Conservation (phyloP, 2,797 vertebrate species). For the Arctocebus calabarensis region DNA sequence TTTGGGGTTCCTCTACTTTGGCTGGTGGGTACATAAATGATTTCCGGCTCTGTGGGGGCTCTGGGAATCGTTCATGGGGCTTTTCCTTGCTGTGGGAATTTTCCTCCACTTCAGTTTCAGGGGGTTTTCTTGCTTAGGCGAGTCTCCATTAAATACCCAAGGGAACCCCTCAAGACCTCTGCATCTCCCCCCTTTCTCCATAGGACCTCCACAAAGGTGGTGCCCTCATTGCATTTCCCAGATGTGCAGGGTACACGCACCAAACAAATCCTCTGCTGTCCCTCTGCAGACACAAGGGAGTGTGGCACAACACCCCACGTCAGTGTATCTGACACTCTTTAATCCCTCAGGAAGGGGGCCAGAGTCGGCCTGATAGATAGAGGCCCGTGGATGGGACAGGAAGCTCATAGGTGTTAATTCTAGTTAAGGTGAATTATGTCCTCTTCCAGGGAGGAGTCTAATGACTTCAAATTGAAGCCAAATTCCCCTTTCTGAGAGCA, state of each 20-base stretch:
- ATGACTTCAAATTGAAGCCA: not conserved
- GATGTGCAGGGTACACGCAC: rapidly evolving
- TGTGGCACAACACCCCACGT: too few species aligned
- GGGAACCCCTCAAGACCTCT: not conserved
- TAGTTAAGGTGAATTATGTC: not conserved
- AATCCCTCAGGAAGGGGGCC: not conserved
- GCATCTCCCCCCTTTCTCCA: not conserved
- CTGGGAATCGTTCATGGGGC: not conserved
- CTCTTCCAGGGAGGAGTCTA: not conserved
- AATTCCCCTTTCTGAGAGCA: not conserved
- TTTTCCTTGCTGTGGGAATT: not conserved
- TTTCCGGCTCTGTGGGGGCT: not conserved
- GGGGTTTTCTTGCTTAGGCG: not conserved
- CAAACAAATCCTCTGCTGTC: rapidly evolving
- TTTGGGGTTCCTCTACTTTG: not conserved
- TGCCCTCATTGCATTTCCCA: not conserved
- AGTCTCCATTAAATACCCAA: too few species aligned
- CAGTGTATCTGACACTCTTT: not conserved
- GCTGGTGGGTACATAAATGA: not conserved
- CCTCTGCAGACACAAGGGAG: not conserved
- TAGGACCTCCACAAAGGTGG: not conserved
- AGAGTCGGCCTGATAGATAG: not conserved
- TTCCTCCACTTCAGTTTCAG: not conserved
- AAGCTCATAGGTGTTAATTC: not conserved
- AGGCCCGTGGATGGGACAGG: not conserved